Evolutionary conservation across 2,797 vertebrate genomes (phyloP).

Genomic region (Coreius guichenoti): DNA sequence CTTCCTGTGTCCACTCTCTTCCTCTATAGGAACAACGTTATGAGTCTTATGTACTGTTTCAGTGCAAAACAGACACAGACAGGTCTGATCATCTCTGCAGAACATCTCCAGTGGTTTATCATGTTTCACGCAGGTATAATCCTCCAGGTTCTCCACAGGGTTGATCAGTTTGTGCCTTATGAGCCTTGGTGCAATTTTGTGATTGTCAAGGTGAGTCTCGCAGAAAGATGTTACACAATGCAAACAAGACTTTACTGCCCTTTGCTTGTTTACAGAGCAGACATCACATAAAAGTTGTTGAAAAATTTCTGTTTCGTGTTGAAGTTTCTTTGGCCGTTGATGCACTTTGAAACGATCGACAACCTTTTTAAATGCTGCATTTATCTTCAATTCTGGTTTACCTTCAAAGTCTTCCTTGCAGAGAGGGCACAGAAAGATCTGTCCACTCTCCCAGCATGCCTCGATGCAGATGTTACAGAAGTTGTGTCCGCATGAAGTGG

Average conservation of each 20-base stretch:
- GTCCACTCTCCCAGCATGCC: not conserved
- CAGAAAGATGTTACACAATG: conserved; percentile 45
- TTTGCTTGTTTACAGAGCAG: conserved; percentile 11
- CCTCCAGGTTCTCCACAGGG: conserved; percentile 39
- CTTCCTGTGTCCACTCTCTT: conserved; percentile 41
- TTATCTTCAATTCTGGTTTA: conserved; percentile 13
- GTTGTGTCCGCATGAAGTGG: conserved; percentile 36
- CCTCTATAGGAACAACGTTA: conserved; percentile 4
- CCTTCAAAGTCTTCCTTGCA: conserved; percentile 11
- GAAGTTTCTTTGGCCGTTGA: not conserved
- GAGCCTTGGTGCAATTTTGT: conserved; percentile 9
- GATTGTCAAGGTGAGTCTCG: conserved; percentile 31
- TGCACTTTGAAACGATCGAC: conserved; percentile 3
- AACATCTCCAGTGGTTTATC: conserved; percentile 43
- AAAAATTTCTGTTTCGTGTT: not conserved
- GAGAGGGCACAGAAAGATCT: not conserved
- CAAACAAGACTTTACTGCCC: conserved; percentile 45
- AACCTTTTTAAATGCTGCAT: conserved; percentile 5
- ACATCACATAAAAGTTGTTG: conserved; percentile 22
- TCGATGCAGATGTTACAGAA: conserved; percentile 31
- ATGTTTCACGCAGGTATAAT: conserved; percentile 34
- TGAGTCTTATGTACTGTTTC: conserved; percentile 38
- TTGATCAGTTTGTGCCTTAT: conserved; percentile 36
- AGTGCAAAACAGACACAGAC: conserved; percentile 43
- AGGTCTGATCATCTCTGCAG: conserved; percentile 43